Base-by-base conservation (phyloP, 1,140 invertebrate species). In the Pantala flavescens region DNA sequence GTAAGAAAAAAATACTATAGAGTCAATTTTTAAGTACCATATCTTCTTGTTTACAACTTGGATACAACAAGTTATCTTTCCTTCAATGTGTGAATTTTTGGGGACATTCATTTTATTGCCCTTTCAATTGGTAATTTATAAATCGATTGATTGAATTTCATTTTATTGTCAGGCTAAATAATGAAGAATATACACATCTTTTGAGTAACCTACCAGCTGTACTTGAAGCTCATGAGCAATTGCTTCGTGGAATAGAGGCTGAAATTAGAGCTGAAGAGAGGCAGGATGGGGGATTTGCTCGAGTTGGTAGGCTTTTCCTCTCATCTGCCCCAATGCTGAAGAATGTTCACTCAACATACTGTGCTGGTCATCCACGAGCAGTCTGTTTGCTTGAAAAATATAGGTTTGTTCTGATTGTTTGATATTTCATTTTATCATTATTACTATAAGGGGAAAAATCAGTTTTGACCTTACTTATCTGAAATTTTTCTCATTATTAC, bases 301-400 rank as follows among this genome's bases (percentile, higher is more conserved):
- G 93, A 80, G 90, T 99, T 74, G 97, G 97, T 9, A 95, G 93
- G 79, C 84, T 97, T 0, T 98, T 98, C 81, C 83, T 99, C 63
- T 90, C 90, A 71, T 88, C 91, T 82, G 97, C 97, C 11, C 89
- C 93, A 21, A 88, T 89, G 80, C 86, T 99, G 73, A 97, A 97
- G 83, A 83, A 87, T 76, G 88, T 96, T 24, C 95, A 98, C 83
- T 88, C 90, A 77, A 85, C 84, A 19, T 99, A 99, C 81, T 98
- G 96, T 84, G 87, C 88, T 75, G 90, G 93, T 78, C 97, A 99
- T 88, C 97, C 97, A 0, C 89, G 89, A 81, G 95, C 96, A 79
- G 95, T 97, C 49, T 91, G 91, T 79, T 89, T 98, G 77, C 85
- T 99, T 77, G 95, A 97, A 82, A 92, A 93, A 82, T 92, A 93